Conservation (phyloP, 37 sponge, comb jelly and placozoan species). For the Theonella swinhoei region DNA sequence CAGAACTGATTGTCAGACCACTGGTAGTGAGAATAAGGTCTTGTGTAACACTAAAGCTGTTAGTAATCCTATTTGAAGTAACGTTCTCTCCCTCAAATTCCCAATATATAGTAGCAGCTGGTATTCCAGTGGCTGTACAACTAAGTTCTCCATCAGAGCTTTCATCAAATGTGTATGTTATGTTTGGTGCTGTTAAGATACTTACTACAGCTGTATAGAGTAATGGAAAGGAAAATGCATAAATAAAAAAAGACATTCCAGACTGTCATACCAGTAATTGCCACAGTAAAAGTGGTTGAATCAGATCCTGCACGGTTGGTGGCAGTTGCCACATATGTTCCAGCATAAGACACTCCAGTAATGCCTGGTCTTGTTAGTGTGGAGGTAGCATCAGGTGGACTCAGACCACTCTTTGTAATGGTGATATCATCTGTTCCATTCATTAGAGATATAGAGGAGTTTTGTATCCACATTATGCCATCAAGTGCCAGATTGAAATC, state of each 20-base stretch:
- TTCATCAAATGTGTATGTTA: slow-evolving; percentile 22
- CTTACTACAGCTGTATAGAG: too few relatives aligned
- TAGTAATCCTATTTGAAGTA: background rate
- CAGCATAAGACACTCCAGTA: slow-evolving; percentile 5
- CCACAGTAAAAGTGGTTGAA: slow-evolving; percentile 16
- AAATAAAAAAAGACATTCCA: background rate
- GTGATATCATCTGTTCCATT: background rate
- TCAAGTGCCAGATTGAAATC: slow-evolving; percentile 34
- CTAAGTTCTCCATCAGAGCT: slow-evolving; percentile 2
- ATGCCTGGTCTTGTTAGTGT: slow-evolving; percentile 1
- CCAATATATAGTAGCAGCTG: slow-evolving; percentile 52
- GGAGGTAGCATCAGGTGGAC: background rate
- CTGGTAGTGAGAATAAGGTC: too few relatives aligned
- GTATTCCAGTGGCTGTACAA: slow-evolving; percentile 50
- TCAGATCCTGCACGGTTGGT: slow-evolving; percentile 20
- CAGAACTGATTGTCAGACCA: too few relatives aligned
- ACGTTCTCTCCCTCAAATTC: background rate
- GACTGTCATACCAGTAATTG: slow-evolving; percentile 6
- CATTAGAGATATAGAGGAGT: background rate
- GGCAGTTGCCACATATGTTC: slow-evolving; percentile 20
- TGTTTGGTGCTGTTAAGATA: slow-evolving; percentile 11
- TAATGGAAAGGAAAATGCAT: too few relatives aligned
- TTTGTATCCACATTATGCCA: slow-evolving; percentile 13
- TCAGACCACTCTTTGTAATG: background rate
- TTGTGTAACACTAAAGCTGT: background rate